Evolutionary conservation across 92 coral and sea anemone species (phyloP), one percentile per base, ranked within the genome.

Genomic region (Umimayanthus chanpuru): DNA sequence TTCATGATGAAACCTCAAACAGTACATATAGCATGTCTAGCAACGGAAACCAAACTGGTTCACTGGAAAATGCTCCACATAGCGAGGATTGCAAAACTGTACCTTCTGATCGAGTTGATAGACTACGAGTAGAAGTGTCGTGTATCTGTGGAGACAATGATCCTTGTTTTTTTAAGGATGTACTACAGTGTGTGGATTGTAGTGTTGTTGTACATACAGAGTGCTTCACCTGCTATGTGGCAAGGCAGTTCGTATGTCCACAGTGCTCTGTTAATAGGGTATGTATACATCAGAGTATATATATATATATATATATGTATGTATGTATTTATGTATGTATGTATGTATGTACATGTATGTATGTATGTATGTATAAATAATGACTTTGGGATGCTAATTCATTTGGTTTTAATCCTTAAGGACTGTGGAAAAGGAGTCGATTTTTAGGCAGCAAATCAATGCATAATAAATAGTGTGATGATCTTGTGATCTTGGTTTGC

Each of bases 71-170:
- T 23, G 30, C 44, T 6, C 9, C 9, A 38, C 32, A n/a, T n/a
- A n/a, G 8, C 44, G 5, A 11, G 12, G 29, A 38, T n/a, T n/a
- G n/a, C 21, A n/a, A 15, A 0, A 39, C 18, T 38, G 32, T 66
- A 21, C 44, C 74, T 15, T 38, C 50, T 81, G 28, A 66, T 18
- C 14, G 21, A 4, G 49, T 23, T 38, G 85, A 61, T 61, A 26
- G 25, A 53, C 0, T 53, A 53, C 58, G 18, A 73, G 9, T 73
- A 18, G 78, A 73, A 36, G 78, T 73, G 78, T 73, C 78, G 14
- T 96, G 98, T 64, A 68, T 94, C 65, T 96, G 98, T 88, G 98
- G 98, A 9, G 84, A 30, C 36, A 92, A 56, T 81, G 79, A 72
- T 2, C 90, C 92, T 1, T 81, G 77, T 50, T 32, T 2, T 20